Evolutionary conservation across 2,113 vertebrate genomes (phyloP).

Genomic region (Drymodes brunneopygia): DNA sequence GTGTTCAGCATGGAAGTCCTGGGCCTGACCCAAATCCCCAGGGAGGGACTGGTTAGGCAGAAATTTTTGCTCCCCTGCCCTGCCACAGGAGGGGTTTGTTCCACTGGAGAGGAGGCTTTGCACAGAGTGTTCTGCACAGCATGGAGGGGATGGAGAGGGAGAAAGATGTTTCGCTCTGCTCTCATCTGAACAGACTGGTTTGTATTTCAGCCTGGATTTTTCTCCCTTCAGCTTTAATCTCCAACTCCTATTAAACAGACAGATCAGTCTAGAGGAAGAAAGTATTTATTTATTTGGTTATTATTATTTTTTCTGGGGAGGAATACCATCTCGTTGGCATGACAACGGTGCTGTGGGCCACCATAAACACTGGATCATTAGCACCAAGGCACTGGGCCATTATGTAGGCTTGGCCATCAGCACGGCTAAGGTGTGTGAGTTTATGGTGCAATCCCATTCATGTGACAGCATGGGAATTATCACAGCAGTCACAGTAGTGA

Average conservation of each 20-base stretch:
- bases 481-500: conserved; percentile 22
- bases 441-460: conserved; percentile 32
- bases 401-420: conserved; percentile 30
- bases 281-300: conserved; percentile 54
- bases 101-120: neutral
- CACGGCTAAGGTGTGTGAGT: conserved; percentile 31
- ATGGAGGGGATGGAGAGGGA: neutral
- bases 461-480: conserved; percentile 6
- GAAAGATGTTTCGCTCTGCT: neutral
- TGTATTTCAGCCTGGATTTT: neutral
- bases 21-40: neutral
- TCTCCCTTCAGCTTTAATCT: neutral
- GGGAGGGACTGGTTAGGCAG: neutral
- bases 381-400: conserved; percentile 4
- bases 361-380: conserved; percentile 58
- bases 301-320: conserved; percentile 33
- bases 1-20: rapidly evolving
- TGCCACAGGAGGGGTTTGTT: neutral
- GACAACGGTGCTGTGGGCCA: conserved; percentile 27
- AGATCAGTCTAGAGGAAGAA: neutral
- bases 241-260: neutral
- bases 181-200: neutral
- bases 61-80: neutral
- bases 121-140: neutral
- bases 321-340: conserved; percentile 34